Evolutionary conservation across 2,797 vertebrate species (phyloP), one percentile per base, ranked within the genome.

Genomic region (Rhynchonycteris naso): DNA sequence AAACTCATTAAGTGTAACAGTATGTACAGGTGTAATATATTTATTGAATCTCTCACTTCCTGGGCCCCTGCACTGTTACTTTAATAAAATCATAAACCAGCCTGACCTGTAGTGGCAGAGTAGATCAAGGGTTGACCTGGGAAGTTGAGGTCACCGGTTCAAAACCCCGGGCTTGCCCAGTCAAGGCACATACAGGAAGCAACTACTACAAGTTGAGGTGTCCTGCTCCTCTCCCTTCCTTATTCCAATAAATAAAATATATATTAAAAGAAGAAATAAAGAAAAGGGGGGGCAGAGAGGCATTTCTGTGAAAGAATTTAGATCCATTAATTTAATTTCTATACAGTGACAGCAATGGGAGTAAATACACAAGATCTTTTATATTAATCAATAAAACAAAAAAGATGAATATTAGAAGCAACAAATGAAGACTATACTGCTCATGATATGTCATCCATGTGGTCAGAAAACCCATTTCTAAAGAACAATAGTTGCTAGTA

Each of bases 281-380:
- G 43, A 43, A 43, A 43, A 43, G 43, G 16, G 21, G 24, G 15
- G 21, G 5, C 7, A n/a, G 61, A 69, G 9, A 93, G 21, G 19
- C 81, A 93, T 47, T 83, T 93, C 52, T 87, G 28, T 88, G 50
- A 88, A 90, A 65, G 47, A 87, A 85, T 80, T 68, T 88, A 50
- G 81, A 91, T 76, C 83, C 76, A 96, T 96, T 97, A 97, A 97
- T 97, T 97, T 97, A 97, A 95, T 97, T 91, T 84, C 78, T 93
- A 68, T 84, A 81, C 75, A 93, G 86, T 96, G 88, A 96, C 80
- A 93, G 90, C 56, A 95, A 94, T 72, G 54, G 86, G 82, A 95
- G 88, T 75, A 97, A 97, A 96, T 96, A 96, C 54, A 92, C 16
- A 78, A 35, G 63, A 79, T 94, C 33, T 81, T 95, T 75, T 94